phyloP scores from a whole-genome alignment of 2,797 vertebrate species.

The Chaenodraco wilsoni region DNA sequence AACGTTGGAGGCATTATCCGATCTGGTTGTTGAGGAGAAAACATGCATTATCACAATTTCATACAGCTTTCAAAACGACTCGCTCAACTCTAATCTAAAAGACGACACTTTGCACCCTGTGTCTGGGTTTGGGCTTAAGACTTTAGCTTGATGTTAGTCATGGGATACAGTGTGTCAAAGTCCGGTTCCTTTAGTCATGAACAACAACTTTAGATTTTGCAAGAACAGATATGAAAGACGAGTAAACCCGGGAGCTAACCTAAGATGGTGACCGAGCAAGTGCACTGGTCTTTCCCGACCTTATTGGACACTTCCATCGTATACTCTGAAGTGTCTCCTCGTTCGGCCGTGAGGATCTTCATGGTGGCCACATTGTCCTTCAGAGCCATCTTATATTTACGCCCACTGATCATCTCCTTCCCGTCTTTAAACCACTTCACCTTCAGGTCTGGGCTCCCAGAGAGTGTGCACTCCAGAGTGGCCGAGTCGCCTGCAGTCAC shows the following conservation, averaged over 20 bases:
- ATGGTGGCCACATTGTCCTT: conserved; percentile 93
- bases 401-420: conserved; percentile 90
- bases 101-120: not conserved
- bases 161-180: not conserved
- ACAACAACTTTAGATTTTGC: not conserved
- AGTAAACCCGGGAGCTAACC: conserved; percentile 83
- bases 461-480: conserved; percentile 91
- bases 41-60: conserved; percentile 47
- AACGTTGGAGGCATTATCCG: conserved; percentile 95
- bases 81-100: conserved; percentile 5
- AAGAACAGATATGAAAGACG: conserved; percentile 3
- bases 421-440: conserved; percentile 96
- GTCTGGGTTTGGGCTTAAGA: not conserved
- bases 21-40: conserved; percentile 90
- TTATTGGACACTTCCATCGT: conserved; percentile 95
- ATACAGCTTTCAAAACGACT: not conserved
- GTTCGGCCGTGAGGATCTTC: conserved; percentile 93
- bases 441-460: conserved; percentile 96
- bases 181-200: not conserved
- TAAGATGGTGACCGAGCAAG: conserved; percentile 92
- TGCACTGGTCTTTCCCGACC: conserved; percentile 93
- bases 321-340: conserved; percentile 93
- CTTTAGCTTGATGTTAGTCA: not conserved
- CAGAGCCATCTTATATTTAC: conserved; percentile 95
- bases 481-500: conserved; percentile 95